Base-by-base conservation (phyloP, 2,113 vertebrate genomes). In the Coptodon bakossiorum region DNA sequence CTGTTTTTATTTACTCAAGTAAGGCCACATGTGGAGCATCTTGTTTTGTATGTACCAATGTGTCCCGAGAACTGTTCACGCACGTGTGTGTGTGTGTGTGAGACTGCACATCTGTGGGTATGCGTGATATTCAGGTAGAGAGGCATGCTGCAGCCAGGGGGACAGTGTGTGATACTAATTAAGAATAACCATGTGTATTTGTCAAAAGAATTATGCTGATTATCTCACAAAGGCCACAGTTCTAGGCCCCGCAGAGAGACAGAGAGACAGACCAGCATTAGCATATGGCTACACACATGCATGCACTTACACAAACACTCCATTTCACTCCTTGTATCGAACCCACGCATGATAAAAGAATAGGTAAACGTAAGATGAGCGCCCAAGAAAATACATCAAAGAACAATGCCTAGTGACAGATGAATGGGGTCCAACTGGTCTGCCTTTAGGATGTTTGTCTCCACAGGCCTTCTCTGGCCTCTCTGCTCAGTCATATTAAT, bases 171-270 rank as follows among this genome's bases (percentile, higher is more conserved):
- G 96, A 96, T 95, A 94, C 95, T 96, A 96, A 96, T 96, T 96
- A 96, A 96, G 96, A 95, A 95, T 96, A 96, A 96, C 95, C 96
- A 96, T 95, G 95, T 96, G 96, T 96, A 95, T 95, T 96, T 96
- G 96, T 96, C 95, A 96, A 90, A 96, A 95, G 92, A 95, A 96
- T 96, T 96, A 96, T 96, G 96, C 94, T 95, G 95, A 96, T 96
- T 93, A 95, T 92, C 89, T 95, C 92, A 94, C 89, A 92, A 93
- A 90, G 93, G 86, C 94, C 90, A 90, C 86, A 81, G 91, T 80
- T 89, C 91, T 54, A 90, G 86, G 93, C 92, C 94, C 93, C 80
- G 93, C 92, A 95, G 95, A 95, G 94, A 94, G 91, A 87, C 85
- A 86, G 88, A 89, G 85, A 93, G 90, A 95, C 27, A 78, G 90